Evolutionary conservation across 2,888 invertebrate species (phyloP).

Genomic region (Chironomus riparius): DNA sequence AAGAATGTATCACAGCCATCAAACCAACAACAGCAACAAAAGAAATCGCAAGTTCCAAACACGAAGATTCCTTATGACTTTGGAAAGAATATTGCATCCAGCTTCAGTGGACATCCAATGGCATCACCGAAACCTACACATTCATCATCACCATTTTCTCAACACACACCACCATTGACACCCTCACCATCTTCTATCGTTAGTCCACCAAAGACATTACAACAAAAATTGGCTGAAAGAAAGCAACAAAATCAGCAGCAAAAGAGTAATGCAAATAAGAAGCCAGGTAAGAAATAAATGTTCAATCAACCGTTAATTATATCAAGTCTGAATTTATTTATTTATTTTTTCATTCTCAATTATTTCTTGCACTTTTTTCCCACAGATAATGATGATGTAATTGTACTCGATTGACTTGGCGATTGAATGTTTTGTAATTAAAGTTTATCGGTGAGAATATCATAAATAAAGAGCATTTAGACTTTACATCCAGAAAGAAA

Average conservation of each 20-base stretch:
- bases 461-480: too few species aligned
- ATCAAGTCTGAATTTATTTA: not conserved
- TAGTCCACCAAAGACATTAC: conserved; percentile 55
- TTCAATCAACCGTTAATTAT: not conserved
- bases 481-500: too few species aligned
- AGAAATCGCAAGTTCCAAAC: not conserved
- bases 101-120: conserved; percentile 17
- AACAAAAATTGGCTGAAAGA: conserved; percentile 58
- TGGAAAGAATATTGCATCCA: conserved; percentile 24
- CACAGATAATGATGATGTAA: conserved; percentile 24
- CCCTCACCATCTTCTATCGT: conserved; percentile 35
- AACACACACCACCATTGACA: conserved; percentile 18
- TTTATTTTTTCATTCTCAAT: not conserved
- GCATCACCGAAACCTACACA: not conserved
- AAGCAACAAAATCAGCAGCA: conserved; percentile 42
- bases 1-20: not conserved
- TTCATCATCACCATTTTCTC: conserved; percentile 13
- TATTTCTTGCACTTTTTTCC: not conserved
- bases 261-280: not conserved
- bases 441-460: too few species aligned
- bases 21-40: not conserved
- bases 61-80: conserved; percentile 19
- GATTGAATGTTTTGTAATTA: too few species aligned
- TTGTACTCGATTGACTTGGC: conserved; percentile 1
- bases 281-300: not conserved